Evolutionary conservation across 2,113 vertebrate genomes (phyloP).

Genomic region (Pluvialis apricaria): DNA sequence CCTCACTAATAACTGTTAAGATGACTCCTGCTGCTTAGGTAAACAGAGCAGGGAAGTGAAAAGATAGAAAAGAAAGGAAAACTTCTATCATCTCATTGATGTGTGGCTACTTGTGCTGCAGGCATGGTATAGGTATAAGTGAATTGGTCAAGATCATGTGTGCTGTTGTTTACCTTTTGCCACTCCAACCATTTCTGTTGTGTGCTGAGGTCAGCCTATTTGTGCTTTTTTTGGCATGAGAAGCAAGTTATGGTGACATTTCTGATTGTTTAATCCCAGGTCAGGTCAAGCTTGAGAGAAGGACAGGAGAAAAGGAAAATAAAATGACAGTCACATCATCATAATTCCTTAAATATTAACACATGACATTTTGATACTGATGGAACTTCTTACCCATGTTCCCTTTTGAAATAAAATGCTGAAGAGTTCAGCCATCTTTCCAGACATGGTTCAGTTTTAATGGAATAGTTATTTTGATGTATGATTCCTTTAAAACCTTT

Average conservation of each 20-base stretch:
- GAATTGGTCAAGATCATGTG: neutral
- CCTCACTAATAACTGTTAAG: neutral
- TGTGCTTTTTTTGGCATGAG: neutral
- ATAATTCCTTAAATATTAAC: neutral
- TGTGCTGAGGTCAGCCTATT: neutral
- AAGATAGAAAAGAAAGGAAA: neutral
- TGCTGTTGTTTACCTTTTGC: neutral
- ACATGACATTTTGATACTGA: neutral
- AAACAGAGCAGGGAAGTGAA: neutral
- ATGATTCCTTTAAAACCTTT: neutral
- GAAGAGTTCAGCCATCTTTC: neutral
- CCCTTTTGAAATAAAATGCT: neutral
- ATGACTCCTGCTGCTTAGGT: neutral
- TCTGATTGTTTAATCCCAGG: neutral
- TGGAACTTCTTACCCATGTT: neutral
- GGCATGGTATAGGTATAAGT: neutral
- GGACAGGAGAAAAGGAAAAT: neutral
- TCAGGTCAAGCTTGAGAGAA: neutral
- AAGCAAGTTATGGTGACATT: neutral
- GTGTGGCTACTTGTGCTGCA: neutral
- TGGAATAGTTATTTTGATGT: neutral
- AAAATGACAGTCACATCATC: neutral
- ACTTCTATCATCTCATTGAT: neutral
- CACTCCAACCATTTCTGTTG: neutral
- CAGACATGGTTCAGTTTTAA: neutral